Base-by-base conservation (phyloP, 2,888 invertebrate species). In the Caenorhabditis sp. region DNA sequence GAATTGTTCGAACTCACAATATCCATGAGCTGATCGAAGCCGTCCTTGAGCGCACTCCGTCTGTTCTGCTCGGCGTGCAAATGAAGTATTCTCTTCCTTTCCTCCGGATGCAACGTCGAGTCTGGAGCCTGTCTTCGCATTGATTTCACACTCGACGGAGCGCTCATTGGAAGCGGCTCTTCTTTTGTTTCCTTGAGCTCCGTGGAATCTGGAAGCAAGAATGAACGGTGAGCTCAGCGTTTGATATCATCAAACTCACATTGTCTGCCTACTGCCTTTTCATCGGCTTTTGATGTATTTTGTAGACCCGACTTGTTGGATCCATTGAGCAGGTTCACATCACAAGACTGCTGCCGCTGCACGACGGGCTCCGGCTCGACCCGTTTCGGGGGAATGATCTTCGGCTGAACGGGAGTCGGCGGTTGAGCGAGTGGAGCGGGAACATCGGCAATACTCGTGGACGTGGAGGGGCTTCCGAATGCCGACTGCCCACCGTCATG, bases 1-100 rank as follows among this genome's bases (percentile, higher is more conserved):
- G 35, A 2, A 24, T 22, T 4, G 24, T 45, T 45, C 24, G 11
- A 58, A 63, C 79, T 72, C 22, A 88, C 85, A 53, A 86, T 77
- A 32, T 85, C 81, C 78, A 85, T 85, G 43, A 89, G 68, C 75
- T 85, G 83, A 26, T 88, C 89, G 68, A 89, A 89, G 17, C 89
- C 89, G 58, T 89, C 89, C 63, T 89, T 89, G 56, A 89, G 63
- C 0, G 89, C 89, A 45, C 77, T 82, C 48, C 89, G 55, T 17
- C 89, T 59, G 70, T 85, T 88, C 65, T 89, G 89, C 65, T 89
- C 89, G 6, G 89, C 88, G 71, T 87, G 81, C 61, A 89, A 76
- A 76, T 89, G 89, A n/a, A 87, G 72, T 8, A 89, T 84, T 30
- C 89, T 63, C 59, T 89, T 89, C 5, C 89, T 46, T 50, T 89